Evolutionary conservation across 2,888 invertebrate genomes (phyloP), one percentile per base, ranked within the genome.

Genomic region (Drosophila cognata): DNA sequence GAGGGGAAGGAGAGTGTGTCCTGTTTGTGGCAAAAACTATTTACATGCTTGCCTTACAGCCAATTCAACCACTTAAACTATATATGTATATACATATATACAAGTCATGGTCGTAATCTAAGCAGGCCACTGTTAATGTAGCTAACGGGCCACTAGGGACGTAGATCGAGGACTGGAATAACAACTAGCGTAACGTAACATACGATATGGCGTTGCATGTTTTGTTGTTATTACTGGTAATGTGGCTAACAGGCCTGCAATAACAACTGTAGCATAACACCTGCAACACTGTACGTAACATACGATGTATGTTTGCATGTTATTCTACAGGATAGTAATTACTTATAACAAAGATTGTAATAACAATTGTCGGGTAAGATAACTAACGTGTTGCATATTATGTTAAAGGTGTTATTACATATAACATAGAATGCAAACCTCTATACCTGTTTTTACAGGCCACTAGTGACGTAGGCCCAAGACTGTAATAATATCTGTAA

Each of bases 11-110:
- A 16, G 28, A 46, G 46, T 16, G 2, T 46, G 16, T 53, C 52
- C 38, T 31, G 31, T n/a, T 35, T 59, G 33, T 56, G 28, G 48
- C 52, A 43, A 35, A 36, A 56, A 53, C 51, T 75, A 75, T 71
- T 41, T 61, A 70, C 53, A 53, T 60, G 53, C 29, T 59, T 28
- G 52, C 13, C 53, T 58, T 41, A 68, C 57, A 51, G 41, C 35
- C 35, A 70, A 67, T 55, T 38, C 21, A 50, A 69, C 33, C 33
- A 10, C 31, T 60, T 60, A n/a, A 60, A 50, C 21, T 68, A 41
- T 38, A 50, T 48, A 28, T 48, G 7, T 50, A 46, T 2, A 16
- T 46, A 46, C 21, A 46, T 25, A 21, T 21, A 25, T 25, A 46
- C 46, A 46, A 21, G 46, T 25, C 46, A 25, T 4, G 13, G 46